Percentiles rank a stretch among this genome's conserved stretches.
These are phyloP conservation scores for Drymonia ruficornis DNA, from an alignment of 2,888 invertebrate species.

Conservation along the genomic window DNA sequence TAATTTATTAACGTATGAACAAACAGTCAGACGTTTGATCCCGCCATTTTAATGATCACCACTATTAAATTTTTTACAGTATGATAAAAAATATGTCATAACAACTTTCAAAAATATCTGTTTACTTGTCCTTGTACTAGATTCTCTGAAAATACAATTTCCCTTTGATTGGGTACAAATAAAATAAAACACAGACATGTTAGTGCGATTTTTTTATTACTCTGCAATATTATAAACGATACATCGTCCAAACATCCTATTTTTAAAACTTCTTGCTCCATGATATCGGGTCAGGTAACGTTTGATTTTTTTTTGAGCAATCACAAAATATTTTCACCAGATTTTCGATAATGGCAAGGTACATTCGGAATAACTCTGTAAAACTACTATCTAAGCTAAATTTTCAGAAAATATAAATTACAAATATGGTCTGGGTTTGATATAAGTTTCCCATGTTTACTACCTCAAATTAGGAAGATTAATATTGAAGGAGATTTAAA, in stretches of 20 bases:
- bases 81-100: background rate
- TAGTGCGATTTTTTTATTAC: conserved; percentile 75
- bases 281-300: conserved; percentile 63
- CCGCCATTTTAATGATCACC: no score
- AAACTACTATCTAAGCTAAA: conserved; percentile 31
- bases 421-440: conserved; percentile 22
- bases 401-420: conserved; percentile 23
- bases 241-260: conserved; percentile 64
- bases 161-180: background rate
- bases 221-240: conserved; percentile 69
- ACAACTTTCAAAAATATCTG: background rate
- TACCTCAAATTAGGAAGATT: conserved; percentile 34
- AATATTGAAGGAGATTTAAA: conserved; percentile 26
- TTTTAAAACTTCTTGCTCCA: conserved; percentile 52
- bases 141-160: background rate
- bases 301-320: conserved; percentile 69
- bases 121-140: background rate
- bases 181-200: conserved; percentile 51
- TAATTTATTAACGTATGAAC: no score
- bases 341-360: conserved; percentile 37
- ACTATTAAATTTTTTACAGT: background rate
- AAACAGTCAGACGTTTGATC: no score
- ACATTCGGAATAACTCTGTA: conserved; percentile 36
- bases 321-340: conserved; percentile 42
- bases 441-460: conserved; percentile 44